These are phyloP conservation scores for Eulithis testata DNA, from an alignment of 2,888 invertebrate genomes.

Conservation along the genomic window DNA sequence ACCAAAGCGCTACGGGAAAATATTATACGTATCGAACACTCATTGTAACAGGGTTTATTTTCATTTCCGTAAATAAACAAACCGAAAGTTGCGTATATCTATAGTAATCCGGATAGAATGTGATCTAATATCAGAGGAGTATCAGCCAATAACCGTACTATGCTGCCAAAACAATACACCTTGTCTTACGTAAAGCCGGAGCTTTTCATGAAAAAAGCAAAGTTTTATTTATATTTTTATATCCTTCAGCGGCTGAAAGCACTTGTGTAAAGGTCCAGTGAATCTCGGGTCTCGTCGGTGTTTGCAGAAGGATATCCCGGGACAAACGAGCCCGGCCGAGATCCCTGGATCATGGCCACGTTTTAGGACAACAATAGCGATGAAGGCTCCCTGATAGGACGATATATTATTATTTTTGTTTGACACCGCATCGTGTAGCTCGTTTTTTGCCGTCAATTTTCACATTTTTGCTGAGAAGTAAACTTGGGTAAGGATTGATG, in stretches of 20 bases:
- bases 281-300: constrained; percentile 78
- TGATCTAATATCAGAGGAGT: constrained; percentile 55
- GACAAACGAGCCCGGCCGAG: constrained; percentile 75
- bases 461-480: constrained; percentile 71
- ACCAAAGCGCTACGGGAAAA: constrained; percentile 11
- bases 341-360: constrained; percentile 74
- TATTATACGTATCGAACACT: constrained; percentile 17
- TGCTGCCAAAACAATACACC: constrained; percentile 21
- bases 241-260: constrained; percentile 68
- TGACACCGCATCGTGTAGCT: constrained; percentile 78
- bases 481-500: constrained; percentile 51
- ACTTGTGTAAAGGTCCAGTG: constrained; percentile 79
- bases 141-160: constrained; percentile 55
- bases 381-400: constrained; percentile 73
- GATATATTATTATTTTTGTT: constrained; percentile 78
- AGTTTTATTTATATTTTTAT: constrained; percentile 67
- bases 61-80: constrained; percentile 20
- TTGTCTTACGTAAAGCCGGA: constrained; percentile 10
- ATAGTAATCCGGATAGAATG: constrained; percentile 30
- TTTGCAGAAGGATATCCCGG: constrained; percentile 80
- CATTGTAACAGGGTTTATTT: constrained; percentile 14
- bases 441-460: constrained; percentile 77
- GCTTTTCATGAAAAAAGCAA: constrained; percentile 28
- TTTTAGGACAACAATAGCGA: constrained; percentile 76
- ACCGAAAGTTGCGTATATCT: constrained; percentile 8